These are phyloP conservation scores for Ecliptopera silaceata DNA, from an alignment of 2,888 invertebrate species.

Conservation along the genomic window DNA sequence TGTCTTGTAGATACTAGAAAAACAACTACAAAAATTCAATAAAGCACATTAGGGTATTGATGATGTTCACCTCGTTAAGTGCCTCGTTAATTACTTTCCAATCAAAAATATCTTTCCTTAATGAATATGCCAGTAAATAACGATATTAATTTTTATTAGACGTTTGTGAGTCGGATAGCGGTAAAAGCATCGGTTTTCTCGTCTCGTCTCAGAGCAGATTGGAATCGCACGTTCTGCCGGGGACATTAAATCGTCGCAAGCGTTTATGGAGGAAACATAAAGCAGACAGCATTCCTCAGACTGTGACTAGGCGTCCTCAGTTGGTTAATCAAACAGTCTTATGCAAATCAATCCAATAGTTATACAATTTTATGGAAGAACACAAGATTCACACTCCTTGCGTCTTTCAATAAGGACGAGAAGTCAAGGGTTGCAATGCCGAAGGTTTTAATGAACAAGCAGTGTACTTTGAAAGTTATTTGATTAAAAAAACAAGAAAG, in stretches of 20 bases:
- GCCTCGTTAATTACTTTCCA: slow-evolving; percentile 54
- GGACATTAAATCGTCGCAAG: slow-evolving; percentile 57
- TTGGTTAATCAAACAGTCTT: slow-evolving; percentile 64
- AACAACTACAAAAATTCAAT: background rate
- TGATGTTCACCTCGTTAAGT: slow-evolving; percentile 43
- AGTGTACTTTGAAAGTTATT: slow-evolving; percentile 58
- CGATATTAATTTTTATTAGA: slow-evolving; percentile 65
- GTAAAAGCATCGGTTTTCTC: slow-evolving; percentile 55
- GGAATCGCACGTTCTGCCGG: slow-evolving; percentile 57
- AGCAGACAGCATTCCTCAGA: slow-evolving; percentile 65
- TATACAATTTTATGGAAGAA: slow-evolving; percentile 65
- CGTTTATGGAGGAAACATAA: slow-evolving; percentile 63
- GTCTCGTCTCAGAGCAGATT: slow-evolving; percentile 55
- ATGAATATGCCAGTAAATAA: slow-evolving; percentile 60
- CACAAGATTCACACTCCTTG: slow-evolving; percentile 62
- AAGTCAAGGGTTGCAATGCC: slow-evolving; percentile 51
- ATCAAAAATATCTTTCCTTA: slow-evolving; percentile 52
- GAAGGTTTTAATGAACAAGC: slow-evolving; percentile 24
- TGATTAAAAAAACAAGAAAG: slow-evolving; percentile 38
- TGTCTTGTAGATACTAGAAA: no score
- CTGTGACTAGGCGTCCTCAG: slow-evolving; percentile 53
- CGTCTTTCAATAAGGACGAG: slow-evolving; percentile 41
- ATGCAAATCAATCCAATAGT: slow-evolving; percentile 69
- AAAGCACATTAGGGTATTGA: slow-evolving; percentile 28
- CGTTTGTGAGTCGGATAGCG: slow-evolving; percentile 65